These are phyloP conservation scores for Triplophysa dalaica DNA, from an alignment of 2,113 vertebrate genomes.

Conservation along the genomic window DNA sequence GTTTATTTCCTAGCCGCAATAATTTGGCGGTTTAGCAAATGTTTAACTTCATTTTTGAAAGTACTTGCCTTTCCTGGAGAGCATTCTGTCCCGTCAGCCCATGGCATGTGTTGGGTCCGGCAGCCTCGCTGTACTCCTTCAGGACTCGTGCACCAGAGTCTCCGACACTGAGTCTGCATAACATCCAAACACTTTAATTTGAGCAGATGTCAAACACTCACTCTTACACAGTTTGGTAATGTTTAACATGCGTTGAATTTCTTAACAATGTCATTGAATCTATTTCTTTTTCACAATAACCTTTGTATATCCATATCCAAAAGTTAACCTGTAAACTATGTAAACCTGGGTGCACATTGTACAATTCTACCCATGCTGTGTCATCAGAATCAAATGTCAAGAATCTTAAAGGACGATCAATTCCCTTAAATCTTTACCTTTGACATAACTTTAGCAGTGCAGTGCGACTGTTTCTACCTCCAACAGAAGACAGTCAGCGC, in stretches of 20 bases:
- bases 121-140: slow-evolving; percentile 91
- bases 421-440: too few relatives aligned
- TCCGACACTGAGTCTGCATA: slow-evolving; percentile 88
- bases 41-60: not conserved
- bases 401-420: too few relatives aligned
- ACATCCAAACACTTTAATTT: slow-evolving; percentile 41
- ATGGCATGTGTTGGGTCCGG: slow-evolving; percentile 95
- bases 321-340: not conserved
- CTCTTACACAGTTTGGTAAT: slow-evolving; percentile 6
- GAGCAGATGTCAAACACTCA: slow-evolving; percentile 31
- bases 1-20: not conserved
- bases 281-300: not conserved
- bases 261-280: not conserved
- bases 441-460: too few relatives aligned
- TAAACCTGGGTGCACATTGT: not conserved
- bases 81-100: slow-evolving; percentile 97
- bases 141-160: slow-evolving; percentile 93
- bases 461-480: too few relatives aligned
- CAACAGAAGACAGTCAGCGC: too few relatives aligned
- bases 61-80: slow-evolving; percentile 85
- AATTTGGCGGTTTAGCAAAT: not conserved
- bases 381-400: too few relatives aligned
- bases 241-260: not conserved
- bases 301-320: slow-evolving; percentile 17
- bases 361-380: not conserved